Evolutionary conservation across 2,113 vertebrate species (phyloP).

Genomic region (Pollimyrus isidori): DNA sequence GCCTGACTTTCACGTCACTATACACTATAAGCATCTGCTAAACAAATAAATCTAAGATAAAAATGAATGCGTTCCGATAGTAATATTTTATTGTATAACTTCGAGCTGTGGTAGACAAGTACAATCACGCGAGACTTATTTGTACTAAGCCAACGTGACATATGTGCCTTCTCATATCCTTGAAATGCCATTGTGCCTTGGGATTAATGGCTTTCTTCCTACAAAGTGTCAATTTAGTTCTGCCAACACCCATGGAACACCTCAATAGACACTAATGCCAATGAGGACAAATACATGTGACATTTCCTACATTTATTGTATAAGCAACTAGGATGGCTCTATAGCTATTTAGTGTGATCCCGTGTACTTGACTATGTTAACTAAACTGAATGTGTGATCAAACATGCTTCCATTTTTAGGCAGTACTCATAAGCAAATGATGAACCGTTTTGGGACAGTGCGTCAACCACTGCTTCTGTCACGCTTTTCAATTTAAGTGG

Average conservation of each 20-base stretch:
- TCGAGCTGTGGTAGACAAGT: background rate
- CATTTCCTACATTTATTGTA: background rate
- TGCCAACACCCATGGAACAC: background rate
- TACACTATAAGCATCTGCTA: background rate
- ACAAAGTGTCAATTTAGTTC: background rate
- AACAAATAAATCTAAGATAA: background rate
- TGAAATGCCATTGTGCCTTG: background rate
- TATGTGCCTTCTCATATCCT: background rate
- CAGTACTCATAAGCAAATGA: background rate
- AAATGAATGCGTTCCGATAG: background rate
- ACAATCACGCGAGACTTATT: background rate
- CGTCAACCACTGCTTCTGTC: background rate
- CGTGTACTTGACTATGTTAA: background rate
- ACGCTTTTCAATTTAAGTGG: background rate
- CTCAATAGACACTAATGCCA: background rate
- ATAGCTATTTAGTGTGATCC: background rate
- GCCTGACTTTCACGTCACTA: background rate
- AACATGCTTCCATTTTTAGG: background rate
- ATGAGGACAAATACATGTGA: background rate
- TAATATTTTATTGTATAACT: background rate
- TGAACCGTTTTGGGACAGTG: background rate
- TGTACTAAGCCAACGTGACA: background rate
- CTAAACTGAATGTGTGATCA: background rate
- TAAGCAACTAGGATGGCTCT: background rate
- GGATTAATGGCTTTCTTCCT: background rate